phyloP scores from a whole-genome alignment of 2,888 invertebrate species.

The Muschampia plurimacula region DNA sequence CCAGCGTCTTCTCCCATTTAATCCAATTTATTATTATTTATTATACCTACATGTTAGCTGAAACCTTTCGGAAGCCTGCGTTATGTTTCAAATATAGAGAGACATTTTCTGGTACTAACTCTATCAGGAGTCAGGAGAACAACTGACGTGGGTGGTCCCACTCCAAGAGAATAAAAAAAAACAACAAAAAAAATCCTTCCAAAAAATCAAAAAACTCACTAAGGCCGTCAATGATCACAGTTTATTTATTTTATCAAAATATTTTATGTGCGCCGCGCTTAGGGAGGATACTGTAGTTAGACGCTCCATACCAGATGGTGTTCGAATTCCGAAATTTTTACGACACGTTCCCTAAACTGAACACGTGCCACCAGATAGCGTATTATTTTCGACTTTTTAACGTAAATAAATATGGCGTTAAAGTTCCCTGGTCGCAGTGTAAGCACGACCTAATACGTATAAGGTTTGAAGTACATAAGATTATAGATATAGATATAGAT shows the following conservation, averaged over 20 bases:
- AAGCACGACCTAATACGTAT: slow-evolving; percentile 66
- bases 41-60: too few relatives aligned
- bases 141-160: neutral
- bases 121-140: neutral
- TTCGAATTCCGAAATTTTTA: slow-evolving; percentile 69
- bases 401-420: slow-evolving; percentile 78
- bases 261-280: slow-evolving; percentile 31
- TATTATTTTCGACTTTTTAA: slow-evolving; percentile 62
- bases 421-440: slow-evolving; percentile 63
- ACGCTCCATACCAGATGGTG: slow-evolving; percentile 70
- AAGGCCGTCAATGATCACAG: slow-evolving; percentile 31
- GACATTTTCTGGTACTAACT: neutral
- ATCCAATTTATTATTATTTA: too few relatives aligned
- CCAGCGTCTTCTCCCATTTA: too few relatives aligned
- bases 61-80: too few relatives aligned
- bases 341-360: slow-evolving; percentile 59
- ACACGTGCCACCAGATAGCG: slow-evolving; percentile 70
- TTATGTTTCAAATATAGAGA: too few relatives aligned
- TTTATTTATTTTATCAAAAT: slow-evolving; percentile 38
- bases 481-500: neutral
- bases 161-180: neutral
- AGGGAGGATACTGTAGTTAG: neutral
- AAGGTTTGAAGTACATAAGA: neutral
- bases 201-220: slow-evolving; percentile 1
- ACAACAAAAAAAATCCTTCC: slow-evolving; percentile 21